Evolutionary conservation across 2,888 invertebrate species (phyloP), one percentile per base, ranked within the genome.

Genomic region (Diarsia dahlii): DNA sequence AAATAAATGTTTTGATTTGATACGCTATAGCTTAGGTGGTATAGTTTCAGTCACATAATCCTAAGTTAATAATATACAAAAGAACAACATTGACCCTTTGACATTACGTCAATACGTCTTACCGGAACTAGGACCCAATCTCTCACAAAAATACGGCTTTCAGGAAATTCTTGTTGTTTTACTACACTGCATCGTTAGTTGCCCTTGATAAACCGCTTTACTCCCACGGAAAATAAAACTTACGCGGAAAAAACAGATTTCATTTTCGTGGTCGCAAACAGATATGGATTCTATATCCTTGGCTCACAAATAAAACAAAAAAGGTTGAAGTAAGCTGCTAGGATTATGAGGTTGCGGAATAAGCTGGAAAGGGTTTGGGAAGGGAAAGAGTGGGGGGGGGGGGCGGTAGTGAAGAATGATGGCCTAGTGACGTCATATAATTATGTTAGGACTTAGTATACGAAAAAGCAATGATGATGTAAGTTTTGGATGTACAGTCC

Each of bases 271-370:
- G 82, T 74, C 81, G 52, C 73, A 75, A 71, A 65, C 68, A 48
- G 73, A 77, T 84, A 82, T 82, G 84, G 84, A 69, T 64, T 69
- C 74, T 45, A 76, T 74, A 28, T 23, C 65, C 62, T 5, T 50
- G 68, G 64, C 28, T 62, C 46, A 10, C 52, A 34, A 77, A 83
- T 81, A 77, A 77, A 84, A 81, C 48, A 77, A 71, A 77, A 77
- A 81, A 81, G 82, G 65, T 73, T 69, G 70, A 23, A 64, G 66
- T 83, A 83, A 83, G 81, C 85, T 71, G 71, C 62, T 23, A 2
- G 71, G 81, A 84, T 83, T 83, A 83, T 62, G 69, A 71, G 78
- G 82, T 74, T 81, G 68, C 54, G 18, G 48, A 54, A 76, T 84
- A 76, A 84, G 62, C 85, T 71, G 63, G 52, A 39, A 18, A 56